Evolutionary conservation across 1,140 invertebrate species (phyloP).

Genomic region (Meloidogyne exigua): DNA sequence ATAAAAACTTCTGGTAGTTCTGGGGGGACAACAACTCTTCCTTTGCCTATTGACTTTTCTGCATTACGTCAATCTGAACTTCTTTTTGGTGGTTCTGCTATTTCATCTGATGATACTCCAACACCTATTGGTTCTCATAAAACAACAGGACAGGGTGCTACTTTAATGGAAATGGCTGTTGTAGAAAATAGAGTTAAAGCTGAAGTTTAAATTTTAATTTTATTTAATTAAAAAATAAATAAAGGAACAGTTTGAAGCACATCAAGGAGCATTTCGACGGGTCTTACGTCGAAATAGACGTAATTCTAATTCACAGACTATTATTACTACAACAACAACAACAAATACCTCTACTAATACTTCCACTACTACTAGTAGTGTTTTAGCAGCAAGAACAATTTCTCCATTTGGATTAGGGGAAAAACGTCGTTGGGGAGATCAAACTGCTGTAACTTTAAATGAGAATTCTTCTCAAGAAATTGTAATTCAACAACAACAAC

Average conservation of each 20-base stretch:
- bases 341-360: too few relatives aligned
- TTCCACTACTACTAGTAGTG: not conserved
- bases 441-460: not conserved
- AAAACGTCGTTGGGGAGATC: conserved; percentile 36
- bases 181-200: not conserved
- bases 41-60: conserved; percentile 37
- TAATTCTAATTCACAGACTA: conserved; percentile 7
- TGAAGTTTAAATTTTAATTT: not conserved
- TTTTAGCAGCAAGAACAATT: conserved; percentile 24
- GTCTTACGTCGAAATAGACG: conserved; percentile 18
- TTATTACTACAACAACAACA: not conserved
- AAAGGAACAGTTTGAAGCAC: not conserved
- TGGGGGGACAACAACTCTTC: conserved; percentile 8
- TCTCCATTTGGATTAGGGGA: conserved; percentile 32
- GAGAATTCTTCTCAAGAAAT: not conserved
- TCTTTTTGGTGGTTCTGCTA: not conserved
- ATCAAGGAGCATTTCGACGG: conserved; percentile 29
- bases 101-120: conserved; percentile 9
- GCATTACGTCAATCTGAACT: conserved; percentile 33
- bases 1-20: not conserved
- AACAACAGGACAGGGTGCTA: conserved; percentile 13
- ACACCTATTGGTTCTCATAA: conserved; percentile 32
- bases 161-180: conserved; percentile 24
- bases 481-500: not conserved
- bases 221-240: not conserved